phyloP scores from a whole-genome alignment of 2,797 vertebrate genomes.

The Sibirionetta formosa region DNA sequence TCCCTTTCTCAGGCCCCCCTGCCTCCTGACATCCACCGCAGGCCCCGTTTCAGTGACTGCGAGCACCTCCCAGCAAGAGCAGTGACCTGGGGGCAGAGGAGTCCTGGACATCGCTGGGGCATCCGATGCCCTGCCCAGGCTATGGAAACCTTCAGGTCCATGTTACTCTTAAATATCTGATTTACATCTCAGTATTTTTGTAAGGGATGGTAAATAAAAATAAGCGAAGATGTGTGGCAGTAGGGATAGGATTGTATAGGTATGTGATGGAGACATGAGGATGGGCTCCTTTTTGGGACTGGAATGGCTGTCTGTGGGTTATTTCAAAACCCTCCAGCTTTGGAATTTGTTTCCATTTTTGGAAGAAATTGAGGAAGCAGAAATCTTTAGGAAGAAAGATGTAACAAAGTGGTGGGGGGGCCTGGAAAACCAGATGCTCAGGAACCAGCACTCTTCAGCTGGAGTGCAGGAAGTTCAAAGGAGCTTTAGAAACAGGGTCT shows the following conservation, averaged over 20 bases:
- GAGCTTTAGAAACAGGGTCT: neutral
- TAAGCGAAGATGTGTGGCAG: rapidly evolving
- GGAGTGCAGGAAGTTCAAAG: rapidly evolving
- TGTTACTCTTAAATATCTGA: neutral
- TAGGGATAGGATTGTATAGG: neutral
- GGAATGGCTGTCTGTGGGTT: rapidly evolving
- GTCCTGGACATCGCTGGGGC: neutral
- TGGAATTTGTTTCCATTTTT: neutral
- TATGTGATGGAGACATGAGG: rapidly evolving
- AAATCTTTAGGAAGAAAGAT: neutral
- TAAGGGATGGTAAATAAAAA: neutral
- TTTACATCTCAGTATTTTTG: neutral
- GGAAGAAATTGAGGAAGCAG: neutral
- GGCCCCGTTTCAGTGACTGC: neutral
- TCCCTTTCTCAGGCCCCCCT: conserved; percentile 17
- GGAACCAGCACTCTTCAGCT: neutral
- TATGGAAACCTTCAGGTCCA: neutral
- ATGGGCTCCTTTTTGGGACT: neutral
- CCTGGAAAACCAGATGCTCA: neutral
- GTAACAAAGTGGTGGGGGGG: neutral
- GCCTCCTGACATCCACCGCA: conserved; percentile 1
- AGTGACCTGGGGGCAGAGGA: neutral
- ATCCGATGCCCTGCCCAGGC: rapidly evolving
- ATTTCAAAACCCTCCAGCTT: neutral
- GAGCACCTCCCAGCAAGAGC: neutral